phyloP scores from a whole-genome alignment of 2,888 invertebrate species.

The Cordilura impudica region DNA sequence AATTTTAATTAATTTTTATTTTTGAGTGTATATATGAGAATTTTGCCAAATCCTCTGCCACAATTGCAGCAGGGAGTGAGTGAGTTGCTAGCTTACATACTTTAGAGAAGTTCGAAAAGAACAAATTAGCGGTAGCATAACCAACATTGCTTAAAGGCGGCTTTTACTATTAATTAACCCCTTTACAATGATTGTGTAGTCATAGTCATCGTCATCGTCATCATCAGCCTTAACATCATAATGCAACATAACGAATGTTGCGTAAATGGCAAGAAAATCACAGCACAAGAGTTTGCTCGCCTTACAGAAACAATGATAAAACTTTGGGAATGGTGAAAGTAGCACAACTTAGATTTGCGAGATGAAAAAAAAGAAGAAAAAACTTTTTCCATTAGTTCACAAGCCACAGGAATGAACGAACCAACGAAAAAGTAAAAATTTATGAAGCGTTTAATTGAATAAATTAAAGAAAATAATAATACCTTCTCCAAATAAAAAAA shows the following conservation, averaged over 20 bases:
- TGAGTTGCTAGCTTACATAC: neutral
- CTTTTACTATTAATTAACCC: conserved; percentile 74
- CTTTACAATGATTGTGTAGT: conserved; percentile 61
- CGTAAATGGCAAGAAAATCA: conserved; percentile 50
- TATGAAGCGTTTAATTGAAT: conserved; percentile 77
- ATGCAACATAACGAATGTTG: conserved; percentile 57
- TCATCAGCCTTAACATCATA: conserved; percentile 37
- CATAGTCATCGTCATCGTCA: conserved; percentile 2
- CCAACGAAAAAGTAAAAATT: conserved; percentile 73
- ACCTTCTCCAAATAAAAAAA: conserved; percentile 29
- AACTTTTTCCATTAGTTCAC: conserved; percentile 72
- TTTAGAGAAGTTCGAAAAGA: conserved; percentile 14
- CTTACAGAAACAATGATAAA: conserved; percentile 4
- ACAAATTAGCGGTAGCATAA: conserved; percentile 59
- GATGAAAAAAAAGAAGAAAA: conserved; percentile 50
- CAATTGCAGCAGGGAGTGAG: neutral
- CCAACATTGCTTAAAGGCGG: conserved; percentile 50
- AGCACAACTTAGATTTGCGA: conserved; percentile 1
- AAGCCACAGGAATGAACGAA: conserved; percentile 70
- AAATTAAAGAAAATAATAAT: conserved; percentile 76
- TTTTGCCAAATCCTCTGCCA: conserved; percentile 1
- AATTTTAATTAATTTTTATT: no score
- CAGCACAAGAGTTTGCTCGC: conserved; percentile 17
- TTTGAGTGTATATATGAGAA: neutral
- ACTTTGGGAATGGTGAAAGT: conserved; percentile 14